Percentiles rank a stretch among this genome's conserved stretches.
Evolutionary conservation across 2,888 invertebrate species (phyloP).

Genomic region (Chirona hameri): DNA sequence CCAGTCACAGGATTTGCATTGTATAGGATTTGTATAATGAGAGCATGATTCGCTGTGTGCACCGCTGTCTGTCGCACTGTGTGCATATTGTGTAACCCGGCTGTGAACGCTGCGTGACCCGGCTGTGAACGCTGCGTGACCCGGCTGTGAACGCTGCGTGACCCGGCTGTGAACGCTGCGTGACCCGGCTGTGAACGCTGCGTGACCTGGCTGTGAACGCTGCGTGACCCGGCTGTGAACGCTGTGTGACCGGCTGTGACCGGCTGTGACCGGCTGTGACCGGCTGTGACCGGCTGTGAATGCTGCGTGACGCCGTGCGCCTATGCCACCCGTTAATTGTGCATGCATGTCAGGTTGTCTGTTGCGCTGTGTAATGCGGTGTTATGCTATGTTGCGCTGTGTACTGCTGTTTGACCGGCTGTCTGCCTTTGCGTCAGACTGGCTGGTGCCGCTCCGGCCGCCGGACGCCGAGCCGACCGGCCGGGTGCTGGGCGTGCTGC

Average conservation of each 20-base stretch:
- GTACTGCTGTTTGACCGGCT: too few species aligned
- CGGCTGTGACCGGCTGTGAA: neutral
- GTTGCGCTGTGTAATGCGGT: neutral
- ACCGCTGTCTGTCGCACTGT: too few species aligned
- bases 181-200: neutral
- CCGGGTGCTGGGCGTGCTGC: constrained; percentile 62
- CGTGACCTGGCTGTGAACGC: neutral
- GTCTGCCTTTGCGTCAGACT: constrained; percentile 48
- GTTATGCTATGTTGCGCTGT: too few species aligned
- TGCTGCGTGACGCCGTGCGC: neutral
- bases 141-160: neutral
- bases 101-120: neutral
- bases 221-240: too few species aligned
- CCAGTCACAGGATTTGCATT: neutral
- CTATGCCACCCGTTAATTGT: neutral
- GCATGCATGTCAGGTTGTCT: neutral
- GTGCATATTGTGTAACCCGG: too few species aligned
- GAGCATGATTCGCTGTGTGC: too few species aligned
- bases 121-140: neutral
- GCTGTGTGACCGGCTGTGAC: neutral
- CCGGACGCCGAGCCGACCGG: constrained; percentile 49
- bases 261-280: neutral
- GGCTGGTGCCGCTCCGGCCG: constrained; percentile 55
- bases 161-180: neutral
- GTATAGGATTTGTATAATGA: too few species aligned